Evolutionary conservation across 1,140 invertebrate genomes (phyloP).

Genomic region (Meloidogyne hapla): DNA sequence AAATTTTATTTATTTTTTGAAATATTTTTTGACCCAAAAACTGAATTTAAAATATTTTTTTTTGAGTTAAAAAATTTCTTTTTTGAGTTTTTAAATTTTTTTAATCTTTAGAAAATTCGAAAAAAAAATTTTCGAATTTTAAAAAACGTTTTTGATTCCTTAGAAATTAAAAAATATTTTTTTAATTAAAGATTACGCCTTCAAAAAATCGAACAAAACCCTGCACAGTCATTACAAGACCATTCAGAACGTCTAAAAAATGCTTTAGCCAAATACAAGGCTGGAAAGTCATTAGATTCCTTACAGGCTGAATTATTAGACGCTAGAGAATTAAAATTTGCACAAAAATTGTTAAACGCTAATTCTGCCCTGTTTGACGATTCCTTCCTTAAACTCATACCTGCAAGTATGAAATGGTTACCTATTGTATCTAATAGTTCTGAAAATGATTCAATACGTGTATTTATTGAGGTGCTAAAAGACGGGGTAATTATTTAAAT

Average conservation of each 20-base stretch:
- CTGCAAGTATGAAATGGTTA: slow-evolving; percentile 17
- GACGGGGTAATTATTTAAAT: slow-evolving; percentile 15
- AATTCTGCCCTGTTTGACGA: slow-evolving; percentile 14
- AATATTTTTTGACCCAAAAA: neutral
- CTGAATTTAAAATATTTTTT: neutral
- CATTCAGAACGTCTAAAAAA: slow-evolving; percentile 25
- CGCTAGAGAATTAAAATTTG: slow-evolving; percentile 18
- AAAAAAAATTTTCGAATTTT: neutral
- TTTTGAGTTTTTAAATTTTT: neutral
- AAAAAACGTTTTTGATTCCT: no score
- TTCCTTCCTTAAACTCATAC: slow-evolving; percentile 28
- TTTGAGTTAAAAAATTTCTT: neutral
- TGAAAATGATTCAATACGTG: neutral
- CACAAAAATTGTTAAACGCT: slow-evolving; percentile 10
- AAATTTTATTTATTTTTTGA: slow-evolving; percentile 13
- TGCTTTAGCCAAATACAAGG: neutral
- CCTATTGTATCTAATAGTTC: neutral
- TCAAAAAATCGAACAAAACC: slow-evolving; percentile 41
- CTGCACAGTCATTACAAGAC: slow-evolving; percentile 27
- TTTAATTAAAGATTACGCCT: slow-evolving; percentile 28
- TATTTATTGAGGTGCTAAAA: slow-evolving; percentile 37
- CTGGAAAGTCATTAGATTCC: neutral
- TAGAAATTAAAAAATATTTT: neutral
- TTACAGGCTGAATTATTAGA: slow-evolving; percentile 7
- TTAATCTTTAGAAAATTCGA: slow-evolving; percentile 7